A percentile compares a stretch with the other conserved stretches of the same genome.
Evolutionary conservation across 53 echinoderm and acorn worm genomes (phyloP).

Genomic region (Crossaster papposus): DNA sequence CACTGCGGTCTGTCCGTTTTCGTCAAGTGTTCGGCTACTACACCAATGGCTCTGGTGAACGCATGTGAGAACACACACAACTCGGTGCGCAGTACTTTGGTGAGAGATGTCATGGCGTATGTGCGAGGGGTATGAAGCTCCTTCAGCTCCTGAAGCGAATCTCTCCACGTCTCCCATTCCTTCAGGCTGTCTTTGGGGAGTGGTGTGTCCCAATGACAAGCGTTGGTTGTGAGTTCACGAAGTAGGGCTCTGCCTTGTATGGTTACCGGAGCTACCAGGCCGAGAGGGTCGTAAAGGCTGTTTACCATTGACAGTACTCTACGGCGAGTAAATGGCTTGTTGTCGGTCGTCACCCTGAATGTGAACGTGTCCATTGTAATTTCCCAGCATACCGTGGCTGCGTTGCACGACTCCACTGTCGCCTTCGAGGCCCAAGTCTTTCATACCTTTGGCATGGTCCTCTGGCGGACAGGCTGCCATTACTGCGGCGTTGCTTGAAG

Average conservation of each 20-base stretch:
- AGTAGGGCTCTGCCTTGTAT: slow-evolving; percentile 55
- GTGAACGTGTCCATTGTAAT: slow-evolving; percentile 48
- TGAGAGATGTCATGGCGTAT: slow-evolving; percentile 16
- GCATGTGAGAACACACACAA: slow-evolving; percentile 47
- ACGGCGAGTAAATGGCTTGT: slow-evolving; percentile 45
- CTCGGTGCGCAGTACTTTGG: slow-evolving; percentile 1
- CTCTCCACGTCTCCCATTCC: slow-evolving; percentile 37
- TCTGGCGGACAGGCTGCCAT: slow-evolving; percentile 46
- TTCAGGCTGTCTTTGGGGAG: slow-evolving; percentile 28
- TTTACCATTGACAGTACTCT: too few relatives aligned
- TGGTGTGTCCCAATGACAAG: slow-evolving; percentile 21
- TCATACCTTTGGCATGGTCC: slow-evolving; percentile 37
- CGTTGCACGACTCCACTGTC: slow-evolving; percentile 11
- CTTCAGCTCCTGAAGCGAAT: slow-evolving; percentile 21
- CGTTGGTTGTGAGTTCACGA: slow-evolving; percentile 39
- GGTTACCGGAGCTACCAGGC: slow-evolving; percentile 52
- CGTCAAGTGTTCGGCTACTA: slow-evolving; percentile 39
- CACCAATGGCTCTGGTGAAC: slow-evolving; percentile 50
- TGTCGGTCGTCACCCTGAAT: slow-evolving; percentile 12
- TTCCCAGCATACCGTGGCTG: slow-evolving; percentile 49
- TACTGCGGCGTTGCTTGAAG: slow-evolving; percentile 57
- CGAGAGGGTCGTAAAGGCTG: slow-evolving; percentile 63
- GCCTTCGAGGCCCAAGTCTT: slow-evolving; percentile 26
- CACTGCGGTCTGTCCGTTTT: slow-evolving; percentile 31
- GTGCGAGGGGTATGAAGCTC: slow-evolving; percentile 16